Evolutionary conservation across 2,113 vertebrate species (phyloP), one percentile per base, ranked within the genome.

Genomic region (Plecotus auritus): DNA sequence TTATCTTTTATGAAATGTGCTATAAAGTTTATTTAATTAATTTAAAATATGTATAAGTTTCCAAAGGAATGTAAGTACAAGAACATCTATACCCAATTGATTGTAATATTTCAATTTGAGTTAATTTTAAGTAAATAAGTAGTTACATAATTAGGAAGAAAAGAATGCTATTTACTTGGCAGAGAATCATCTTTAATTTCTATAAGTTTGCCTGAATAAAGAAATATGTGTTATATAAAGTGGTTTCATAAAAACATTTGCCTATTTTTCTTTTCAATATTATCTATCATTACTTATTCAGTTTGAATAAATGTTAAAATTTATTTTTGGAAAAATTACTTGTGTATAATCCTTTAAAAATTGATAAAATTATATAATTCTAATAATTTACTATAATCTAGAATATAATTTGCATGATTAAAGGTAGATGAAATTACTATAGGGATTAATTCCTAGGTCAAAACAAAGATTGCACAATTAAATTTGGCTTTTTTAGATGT

Each of bases 61-160:
- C 42, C 73, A 94, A 49, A 92, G 83, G 78, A 86, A 87, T 89
- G 7, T 88, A 87, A 92, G 10, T 4, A 59, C 9, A 94, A 11
- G 18, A 4, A 3, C 66, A 85, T 94, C 1, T 91, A 95, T 67
- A 66, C 37, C 0, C 0, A 94, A 92, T 32, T 59, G n/a, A n/a
- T 2, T 85, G 28, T 56, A 94, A 45, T 23, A 92, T 20, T 17
- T 96, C 69, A 22, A 90, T 76, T 32, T 64, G 47, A 90, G 32
- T 73, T 42, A n/a, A 35, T 88, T 54, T 28, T 90, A 74, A 74
- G 40, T 91, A 93, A 95, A 80, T 87, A 95, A 92, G 56, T 82
- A 91, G 5, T 9, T 37, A 88, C 5, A 2, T 16, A 92, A 90
- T 92, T 72, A 93, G 59, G 70, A 95, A 95, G 32, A 70, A 42